Conservation (phyloP, 2,797 vertebrate genomes). For the Cichlasoma orientale region DNA sequence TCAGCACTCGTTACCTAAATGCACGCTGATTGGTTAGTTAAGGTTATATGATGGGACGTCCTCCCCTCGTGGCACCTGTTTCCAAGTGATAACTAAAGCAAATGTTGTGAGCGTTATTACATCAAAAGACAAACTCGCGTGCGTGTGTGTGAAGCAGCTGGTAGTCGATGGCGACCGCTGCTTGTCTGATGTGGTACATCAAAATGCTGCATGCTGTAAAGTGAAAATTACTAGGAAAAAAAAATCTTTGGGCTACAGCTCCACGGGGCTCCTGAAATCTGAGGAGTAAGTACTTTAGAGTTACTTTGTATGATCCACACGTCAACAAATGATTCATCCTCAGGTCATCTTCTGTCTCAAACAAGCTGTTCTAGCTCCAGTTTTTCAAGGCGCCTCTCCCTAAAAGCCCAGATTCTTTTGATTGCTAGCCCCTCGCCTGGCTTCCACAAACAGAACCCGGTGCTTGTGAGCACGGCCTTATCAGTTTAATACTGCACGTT, state of each 20-base stretch:
- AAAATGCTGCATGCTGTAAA: neutral
- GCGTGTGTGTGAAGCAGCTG: neutral
- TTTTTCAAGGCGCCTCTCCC: neutral
- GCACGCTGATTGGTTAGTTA: neutral
- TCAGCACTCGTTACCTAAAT: neutral
- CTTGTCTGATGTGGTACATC: neutral
- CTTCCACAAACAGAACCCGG: neutral
- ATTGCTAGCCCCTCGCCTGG: neutral
- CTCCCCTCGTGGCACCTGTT: neutral
- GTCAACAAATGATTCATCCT: rapidly evolving
- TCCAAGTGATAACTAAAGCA: neutral
- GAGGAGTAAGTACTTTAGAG: neutral
- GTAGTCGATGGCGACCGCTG: neutral
- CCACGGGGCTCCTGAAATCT: neutral
- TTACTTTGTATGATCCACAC: neutral
- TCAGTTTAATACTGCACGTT: neutral
- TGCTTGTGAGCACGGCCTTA: neutral
- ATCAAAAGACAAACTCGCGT: neutral
- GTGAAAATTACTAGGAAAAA: neutral
- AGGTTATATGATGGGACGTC: neutral
- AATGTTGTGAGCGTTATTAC: neutral
- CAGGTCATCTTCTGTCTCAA: neutral
- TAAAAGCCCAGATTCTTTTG: neutral
- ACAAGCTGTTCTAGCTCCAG: neutral
- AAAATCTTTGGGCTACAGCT: neutral